Conservation (phyloP, 2,113 vertebrate genomes). For the Pomatorhinus ruficollis region DNA sequence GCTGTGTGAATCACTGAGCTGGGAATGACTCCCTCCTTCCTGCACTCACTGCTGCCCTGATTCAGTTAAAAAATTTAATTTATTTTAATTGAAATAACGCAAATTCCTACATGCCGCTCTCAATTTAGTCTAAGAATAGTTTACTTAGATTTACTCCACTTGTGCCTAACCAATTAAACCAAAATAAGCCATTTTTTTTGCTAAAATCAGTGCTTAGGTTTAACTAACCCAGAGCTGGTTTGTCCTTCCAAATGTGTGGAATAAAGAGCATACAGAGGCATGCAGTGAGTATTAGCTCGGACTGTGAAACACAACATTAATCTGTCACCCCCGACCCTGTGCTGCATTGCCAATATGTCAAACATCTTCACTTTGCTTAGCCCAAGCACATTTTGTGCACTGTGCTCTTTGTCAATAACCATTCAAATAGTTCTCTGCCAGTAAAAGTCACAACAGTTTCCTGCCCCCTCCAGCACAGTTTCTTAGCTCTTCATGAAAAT, state of each 20-base stretch:
- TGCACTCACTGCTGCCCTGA: not conserved
- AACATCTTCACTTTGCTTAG: constrained; percentile 52
- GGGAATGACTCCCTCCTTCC: not conserved
- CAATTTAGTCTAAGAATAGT: not conserved
- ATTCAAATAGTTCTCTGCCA: constrained; percentile 10
- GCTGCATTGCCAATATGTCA: constrained; percentile 62
- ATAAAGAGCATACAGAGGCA: not conserved
- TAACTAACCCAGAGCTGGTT: not conserved
- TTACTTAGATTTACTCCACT: not conserved
- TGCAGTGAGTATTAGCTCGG: not conserved
- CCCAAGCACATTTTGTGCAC: constrained; percentile 38
- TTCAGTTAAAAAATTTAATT: not conserved
- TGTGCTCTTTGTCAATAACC: constrained; percentile 55
- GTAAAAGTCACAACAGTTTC: constrained; percentile 48
- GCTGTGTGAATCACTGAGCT: not conserved
- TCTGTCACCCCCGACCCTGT: constrained; percentile 43
- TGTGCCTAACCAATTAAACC: not conserved
- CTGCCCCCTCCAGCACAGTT: constrained; percentile 40
- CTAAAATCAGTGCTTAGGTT: not conserved
- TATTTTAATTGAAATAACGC: not conserved
- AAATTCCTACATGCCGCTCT: not conserved
- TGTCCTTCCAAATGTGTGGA: constrained; percentile 6
- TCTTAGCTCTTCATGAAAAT: constrained; percentile 55
- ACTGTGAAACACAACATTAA: constrained; percentile 56
- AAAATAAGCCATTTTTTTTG: not conserved